Conservation (phyloP, 2,113 vertebrate genomes). For the Mus pahari region DNA sequence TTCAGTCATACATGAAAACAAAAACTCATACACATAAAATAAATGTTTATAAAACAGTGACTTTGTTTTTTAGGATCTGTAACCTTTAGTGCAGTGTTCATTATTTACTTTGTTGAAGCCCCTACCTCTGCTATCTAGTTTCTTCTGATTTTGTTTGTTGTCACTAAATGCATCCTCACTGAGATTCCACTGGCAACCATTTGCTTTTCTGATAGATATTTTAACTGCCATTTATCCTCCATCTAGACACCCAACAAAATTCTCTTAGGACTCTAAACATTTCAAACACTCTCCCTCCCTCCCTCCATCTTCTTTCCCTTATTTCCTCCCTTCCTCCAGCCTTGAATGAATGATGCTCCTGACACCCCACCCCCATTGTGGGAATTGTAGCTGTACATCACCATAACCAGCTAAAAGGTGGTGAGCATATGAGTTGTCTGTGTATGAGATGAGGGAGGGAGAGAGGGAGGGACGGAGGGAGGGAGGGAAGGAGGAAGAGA, state of each 20-base stretch:
- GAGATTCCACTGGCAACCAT: neutral
- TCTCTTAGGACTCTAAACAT: constrained; percentile 30
- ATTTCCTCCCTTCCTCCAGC: neutral
- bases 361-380: neutral
- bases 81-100: constrained; percentile 32
- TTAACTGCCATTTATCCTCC: constrained; percentile 40
- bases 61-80: neutral
- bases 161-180: neutral
- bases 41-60: neutral
- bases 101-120: constrained; percentile 28
- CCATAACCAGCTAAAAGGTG: neutral
- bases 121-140: constrained; percentile 28
- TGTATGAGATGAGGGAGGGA: neutral
- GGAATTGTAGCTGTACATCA: neutral
- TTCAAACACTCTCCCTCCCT: neutral
- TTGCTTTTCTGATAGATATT: constrained; percentile 37
- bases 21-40: neutral
- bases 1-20: neutral
- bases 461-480: too few relatives aligned
- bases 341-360: neutral
- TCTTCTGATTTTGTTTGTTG: constrained; percentile 36
- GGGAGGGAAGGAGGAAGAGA: too few relatives aligned
- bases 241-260: constrained; percentile 6
- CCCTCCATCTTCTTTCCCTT: neutral
- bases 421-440: neutral